These are phyloP conservation scores for Todus mexicanus DNA, from an alignment of 2,797 vertebrate species.

Conservation along the genomic window DNA sequence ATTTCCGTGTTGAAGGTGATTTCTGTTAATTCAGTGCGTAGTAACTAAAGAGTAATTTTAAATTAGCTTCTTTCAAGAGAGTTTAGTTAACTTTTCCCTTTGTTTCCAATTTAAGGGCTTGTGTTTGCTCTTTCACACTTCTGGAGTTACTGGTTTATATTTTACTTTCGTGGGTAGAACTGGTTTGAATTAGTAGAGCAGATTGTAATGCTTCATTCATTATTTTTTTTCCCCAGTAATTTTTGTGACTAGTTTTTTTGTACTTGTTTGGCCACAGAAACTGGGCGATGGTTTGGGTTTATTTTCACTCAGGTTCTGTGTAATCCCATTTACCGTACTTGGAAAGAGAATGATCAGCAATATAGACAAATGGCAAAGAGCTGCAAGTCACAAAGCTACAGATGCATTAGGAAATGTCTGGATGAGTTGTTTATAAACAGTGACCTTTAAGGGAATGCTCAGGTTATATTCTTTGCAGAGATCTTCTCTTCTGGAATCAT, in stretches of 20 bases:
- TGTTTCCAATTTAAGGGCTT: neutral
- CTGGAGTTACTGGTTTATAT: neutral
- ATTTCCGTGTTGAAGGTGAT: neutral
- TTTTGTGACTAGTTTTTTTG: neutral
- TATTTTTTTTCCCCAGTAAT: neutral
- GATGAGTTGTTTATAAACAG: neutral
- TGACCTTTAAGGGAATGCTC: neutral
- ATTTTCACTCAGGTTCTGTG: neutral
- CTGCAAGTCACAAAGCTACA: neutral
- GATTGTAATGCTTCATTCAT: neutral
- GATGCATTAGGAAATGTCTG: neutral
- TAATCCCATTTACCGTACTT: neutral
- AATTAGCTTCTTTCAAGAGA: neutral
- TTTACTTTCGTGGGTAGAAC: neutral
- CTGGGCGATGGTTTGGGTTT: neutral
- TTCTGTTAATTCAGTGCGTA: neutral
- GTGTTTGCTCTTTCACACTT: neutral
- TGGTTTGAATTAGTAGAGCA: neutral
- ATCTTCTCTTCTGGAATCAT: neutral
- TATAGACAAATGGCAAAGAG: neutral
- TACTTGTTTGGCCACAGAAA: neutral
- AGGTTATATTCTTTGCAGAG: neutral
- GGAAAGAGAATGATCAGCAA: neutral
- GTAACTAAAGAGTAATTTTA: neutral
- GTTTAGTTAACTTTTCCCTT: neutral